Conservation (phyloP, 2,113 vertebrate species). For the Tonatia bakeri region DNA sequence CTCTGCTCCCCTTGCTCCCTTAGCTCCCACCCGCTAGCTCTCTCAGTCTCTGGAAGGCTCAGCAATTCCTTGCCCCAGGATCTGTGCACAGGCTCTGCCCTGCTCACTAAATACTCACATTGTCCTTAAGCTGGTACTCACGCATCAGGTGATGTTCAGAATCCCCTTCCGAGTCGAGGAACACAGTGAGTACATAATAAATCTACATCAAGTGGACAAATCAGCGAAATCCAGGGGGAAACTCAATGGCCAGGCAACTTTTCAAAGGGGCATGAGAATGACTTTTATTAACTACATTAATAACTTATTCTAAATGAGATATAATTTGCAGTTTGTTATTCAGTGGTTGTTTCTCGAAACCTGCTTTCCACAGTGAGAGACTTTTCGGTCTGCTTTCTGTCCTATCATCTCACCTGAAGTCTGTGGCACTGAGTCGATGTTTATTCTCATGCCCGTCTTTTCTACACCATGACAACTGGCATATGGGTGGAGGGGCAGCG, state of each 20-base stretch:
- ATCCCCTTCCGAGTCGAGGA: background rate
- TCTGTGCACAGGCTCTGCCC: background rate
- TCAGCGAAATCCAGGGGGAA: background rate
- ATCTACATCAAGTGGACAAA: background rate
- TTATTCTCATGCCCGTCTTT: background rate
- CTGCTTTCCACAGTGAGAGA: background rate
- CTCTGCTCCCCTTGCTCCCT: background rate
- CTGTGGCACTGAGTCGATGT: background rate
- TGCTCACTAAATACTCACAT: background rate
- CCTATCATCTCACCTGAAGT: background rate
- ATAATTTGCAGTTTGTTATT: background rate
- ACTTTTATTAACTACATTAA: background rate
- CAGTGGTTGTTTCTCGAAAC: background rate
- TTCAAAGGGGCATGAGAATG: background rate
- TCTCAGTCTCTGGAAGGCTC: background rate
- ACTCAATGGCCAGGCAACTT: background rate
- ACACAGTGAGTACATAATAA: background rate
- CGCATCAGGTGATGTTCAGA: too few relatives aligned
- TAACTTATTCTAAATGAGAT: background rate
- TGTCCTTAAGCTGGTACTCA: background rate
- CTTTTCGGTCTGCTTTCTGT: background rate
- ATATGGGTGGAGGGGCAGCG: accelerated
- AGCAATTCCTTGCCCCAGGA: background rate
- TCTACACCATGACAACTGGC: accelerated
- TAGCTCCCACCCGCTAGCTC: accelerated